Evolutionary conservation across 2,888 invertebrate species (phyloP), one percentile per base, ranked within the genome.

Genomic region (Craniophora ligustri): DNA sequence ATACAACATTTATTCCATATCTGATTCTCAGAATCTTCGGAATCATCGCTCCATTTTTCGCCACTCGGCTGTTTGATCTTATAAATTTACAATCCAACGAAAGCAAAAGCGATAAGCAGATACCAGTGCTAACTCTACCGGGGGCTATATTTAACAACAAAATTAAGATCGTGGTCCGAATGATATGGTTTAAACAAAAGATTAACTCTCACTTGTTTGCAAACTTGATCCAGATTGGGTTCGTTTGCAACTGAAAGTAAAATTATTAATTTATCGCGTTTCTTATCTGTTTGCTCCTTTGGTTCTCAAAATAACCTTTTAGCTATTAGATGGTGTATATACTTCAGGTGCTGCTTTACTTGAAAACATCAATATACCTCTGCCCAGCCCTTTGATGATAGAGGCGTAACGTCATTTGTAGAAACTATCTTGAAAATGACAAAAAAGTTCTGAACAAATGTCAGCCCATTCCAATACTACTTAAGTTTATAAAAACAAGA

Each of bases 131-230:
- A 63, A 58, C 31, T 38, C 60, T 50, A 41, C 40, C 38, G 47
- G 46, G 56, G 36, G 48, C 69, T 50, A 63, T 69, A 75, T 65
- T 65, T 58, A 65, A 65, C 61, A 38, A 48, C 31, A 38, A 42
- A 40, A 14, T 56, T 58, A 42, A 57, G 60, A 72, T 59, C 57
- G 65, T 58, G 63, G 21, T 35, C 47, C 59, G 40, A 67, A 73
- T 64, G 68, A 61, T 72, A 71, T 70, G n/a, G 66, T 40, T 26
- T 39, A 32, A 56, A 62, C 63, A 54, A 67, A 67, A 67, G 62
- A 66, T 67, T 55, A 55, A 72, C 71, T 68, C 75, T 72, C 68
- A 42, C 66, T 75, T 55, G 41, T 57, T 67, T 30, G 10, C 55
- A 10, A 48, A 66, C 61, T 46, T 55, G 23, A 16, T 26, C 42